Conservation (phyloP, 2,113 vertebrate species). For the Chaetodon trifascialis region DNA sequence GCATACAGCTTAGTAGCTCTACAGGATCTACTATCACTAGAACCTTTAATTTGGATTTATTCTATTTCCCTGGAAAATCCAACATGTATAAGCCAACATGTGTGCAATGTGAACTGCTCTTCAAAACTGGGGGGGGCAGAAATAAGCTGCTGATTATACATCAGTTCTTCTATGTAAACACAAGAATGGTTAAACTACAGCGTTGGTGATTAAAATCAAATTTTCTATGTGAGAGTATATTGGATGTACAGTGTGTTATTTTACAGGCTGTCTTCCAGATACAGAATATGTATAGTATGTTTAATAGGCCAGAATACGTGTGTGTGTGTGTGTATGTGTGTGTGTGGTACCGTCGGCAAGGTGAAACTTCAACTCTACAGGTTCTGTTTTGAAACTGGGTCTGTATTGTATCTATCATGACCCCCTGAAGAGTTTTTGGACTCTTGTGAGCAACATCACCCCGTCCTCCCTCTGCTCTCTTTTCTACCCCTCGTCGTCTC, state of each 20-base stretch:
- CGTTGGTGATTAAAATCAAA: no score
- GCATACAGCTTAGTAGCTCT: background rate
- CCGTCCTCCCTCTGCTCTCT: conserved; percentile 9
- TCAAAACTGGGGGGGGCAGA: background rate
- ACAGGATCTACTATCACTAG: background rate
- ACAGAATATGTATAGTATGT: background rate
- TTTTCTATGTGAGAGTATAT: no score
- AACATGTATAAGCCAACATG: no score
- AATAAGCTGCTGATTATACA: no score
- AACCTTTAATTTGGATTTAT: no score
- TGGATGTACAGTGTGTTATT: no score
- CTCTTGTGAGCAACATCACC: conserved; percentile 10
- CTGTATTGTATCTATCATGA: background rate
- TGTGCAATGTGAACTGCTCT: background rate
- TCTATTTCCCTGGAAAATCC: no score
- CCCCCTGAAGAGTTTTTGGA: background rate
- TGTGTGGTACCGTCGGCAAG: background rate
- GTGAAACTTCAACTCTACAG: background rate
- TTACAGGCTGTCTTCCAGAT: background rate
- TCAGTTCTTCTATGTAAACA: no score
- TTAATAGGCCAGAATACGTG: background rate
- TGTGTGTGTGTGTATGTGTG: background rate
- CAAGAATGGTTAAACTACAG: background rate
- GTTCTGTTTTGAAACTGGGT: conserved; percentile 1
- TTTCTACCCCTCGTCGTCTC: conserved; percentile 20